Evolutionary conservation across 2,888 invertebrate genomes (phyloP).

Genomic region (Clostera curtula): DNA sequence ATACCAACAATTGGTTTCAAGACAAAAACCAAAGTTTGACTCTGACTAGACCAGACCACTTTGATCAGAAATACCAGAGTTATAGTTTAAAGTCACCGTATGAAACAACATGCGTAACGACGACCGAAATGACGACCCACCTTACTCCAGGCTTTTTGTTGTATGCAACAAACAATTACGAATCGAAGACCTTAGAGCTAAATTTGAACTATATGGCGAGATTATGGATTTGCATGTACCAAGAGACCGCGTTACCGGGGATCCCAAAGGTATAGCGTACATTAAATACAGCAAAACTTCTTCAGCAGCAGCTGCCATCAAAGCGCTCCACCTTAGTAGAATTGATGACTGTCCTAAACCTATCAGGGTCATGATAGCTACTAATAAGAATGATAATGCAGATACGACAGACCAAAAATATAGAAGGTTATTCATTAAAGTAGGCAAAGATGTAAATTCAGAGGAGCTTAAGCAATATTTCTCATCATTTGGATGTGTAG

Average conservation of each 20-base stretch:
- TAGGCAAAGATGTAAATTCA: constrained; percentile 86
- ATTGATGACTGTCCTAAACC: constrained; percentile 84
- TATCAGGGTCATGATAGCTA: constrained; percentile 92
- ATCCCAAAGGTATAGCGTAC: constrained; percentile 93
- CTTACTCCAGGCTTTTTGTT: constrained; percentile 92
- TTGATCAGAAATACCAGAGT: too few relatives aligned
- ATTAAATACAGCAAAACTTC: constrained; percentile 94
- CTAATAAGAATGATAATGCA: constrained; percentile 54
- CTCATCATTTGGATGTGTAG: constrained; percentile 88
- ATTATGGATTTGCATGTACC: constrained; percentile 94
- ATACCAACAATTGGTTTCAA: too few relatives aligned
- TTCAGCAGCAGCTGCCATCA: constrained; percentile 91
- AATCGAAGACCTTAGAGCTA: constrained; percentile 85
- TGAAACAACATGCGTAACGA: constrained; percentile 31
- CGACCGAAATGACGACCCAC: constrained; percentile 77
- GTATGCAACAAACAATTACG: constrained; percentile 82
- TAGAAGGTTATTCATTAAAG: constrained; percentile 89
- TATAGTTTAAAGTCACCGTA: too few relatives aligned
- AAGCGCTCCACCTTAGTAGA: constrained; percentile 87
- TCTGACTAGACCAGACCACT: too few relatives aligned
- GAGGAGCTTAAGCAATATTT: constrained; percentile 87
- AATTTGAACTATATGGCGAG: constrained; percentile 86
- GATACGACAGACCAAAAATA: constrained; percentile 45
- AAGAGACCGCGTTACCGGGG: constrained; percentile 86
- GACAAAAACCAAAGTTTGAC: too few relatives aligned